These are phyloP conservation scores for Cheilosia variabilis DNA, from an alignment of 2,888 invertebrate genomes.

Conservation along the genomic window DNA sequence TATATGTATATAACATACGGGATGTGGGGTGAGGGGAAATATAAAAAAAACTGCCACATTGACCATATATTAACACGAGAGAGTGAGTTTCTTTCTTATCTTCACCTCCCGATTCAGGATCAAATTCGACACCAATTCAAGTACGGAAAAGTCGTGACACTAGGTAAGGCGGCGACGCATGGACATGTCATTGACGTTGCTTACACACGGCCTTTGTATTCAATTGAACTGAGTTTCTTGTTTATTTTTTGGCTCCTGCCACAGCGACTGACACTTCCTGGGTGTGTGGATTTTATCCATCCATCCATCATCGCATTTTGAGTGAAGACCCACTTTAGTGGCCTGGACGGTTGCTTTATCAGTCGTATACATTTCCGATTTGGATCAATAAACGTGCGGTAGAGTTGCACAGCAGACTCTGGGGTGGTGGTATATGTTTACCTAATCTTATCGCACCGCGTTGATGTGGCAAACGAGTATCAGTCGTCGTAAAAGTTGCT, in stretches of 20 bases:
- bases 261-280: neutral
- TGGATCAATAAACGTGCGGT: conserved; percentile 17
- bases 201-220: conserved; percentile 10
- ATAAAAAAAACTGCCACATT: neutral
- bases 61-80: neutral
- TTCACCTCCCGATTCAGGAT: neutral
- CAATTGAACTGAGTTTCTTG: conserved; percentile 12
- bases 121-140: conserved; percentile 32
- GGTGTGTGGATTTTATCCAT: conserved; percentile 7
- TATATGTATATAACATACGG: neutral
- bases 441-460: conserved; percentile 7
- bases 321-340: conserved; percentile 1
- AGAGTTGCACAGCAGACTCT: neutral
- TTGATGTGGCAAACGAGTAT: neutral
- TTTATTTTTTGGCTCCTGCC: conserved; percentile 1
- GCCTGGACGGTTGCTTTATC: neutral
- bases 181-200: neutral
- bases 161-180: neutral
- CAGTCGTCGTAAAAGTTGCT: neutral
- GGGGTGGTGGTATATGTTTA: neutral
- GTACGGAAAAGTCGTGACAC: neutral
- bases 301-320: conserved; percentile 23
- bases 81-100: neutral
- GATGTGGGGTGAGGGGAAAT: neutral
- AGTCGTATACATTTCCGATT: conserved; percentile 5